Conservation (phyloP, 2,888 invertebrate species). For the Neoitamus cyanurus region DNA sequence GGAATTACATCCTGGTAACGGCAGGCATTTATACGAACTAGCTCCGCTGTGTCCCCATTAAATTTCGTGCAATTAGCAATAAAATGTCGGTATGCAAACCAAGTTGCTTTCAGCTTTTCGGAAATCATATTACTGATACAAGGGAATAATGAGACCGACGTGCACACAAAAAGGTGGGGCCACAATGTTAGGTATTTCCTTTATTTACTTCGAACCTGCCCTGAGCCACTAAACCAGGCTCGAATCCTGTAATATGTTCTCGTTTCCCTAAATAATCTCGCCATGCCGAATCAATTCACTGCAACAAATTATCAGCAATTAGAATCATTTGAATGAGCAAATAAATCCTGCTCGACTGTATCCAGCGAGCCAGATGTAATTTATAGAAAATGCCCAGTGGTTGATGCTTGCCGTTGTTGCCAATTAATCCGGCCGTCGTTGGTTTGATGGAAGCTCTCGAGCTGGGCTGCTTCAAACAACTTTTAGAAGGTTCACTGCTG, state of each 20-base stretch:
- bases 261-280: neutral
- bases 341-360: slow-evolving; percentile 39
- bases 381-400: slow-evolving; percentile 49
- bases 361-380: slow-evolving; percentile 50
- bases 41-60: neutral
- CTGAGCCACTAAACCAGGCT: neutral
- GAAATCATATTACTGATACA: neutral
- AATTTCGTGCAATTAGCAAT: neutral
- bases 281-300: slow-evolving; percentile 45
- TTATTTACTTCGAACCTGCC: neutral
- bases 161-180: slow-evolving; percentile 21
- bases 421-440: slow-evolving; percentile 45
- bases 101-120: neutral
- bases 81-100: neutral
- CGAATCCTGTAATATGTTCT: neutral
- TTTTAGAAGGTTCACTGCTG: neutral
- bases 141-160: neutral
- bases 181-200: neutral
- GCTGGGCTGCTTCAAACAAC: neutral
- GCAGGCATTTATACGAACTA: neutral
- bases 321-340: slow-evolving; percentile 47
- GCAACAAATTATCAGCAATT: slow-evolving; percentile 51
- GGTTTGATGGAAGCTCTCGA: neutral
- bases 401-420: slow-evolving; percentile 48
- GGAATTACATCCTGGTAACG: neutral